Base-by-base conservation (phyloP, 2,113 vertebrate species). In the Prochilodus magdalenae region DNA sequence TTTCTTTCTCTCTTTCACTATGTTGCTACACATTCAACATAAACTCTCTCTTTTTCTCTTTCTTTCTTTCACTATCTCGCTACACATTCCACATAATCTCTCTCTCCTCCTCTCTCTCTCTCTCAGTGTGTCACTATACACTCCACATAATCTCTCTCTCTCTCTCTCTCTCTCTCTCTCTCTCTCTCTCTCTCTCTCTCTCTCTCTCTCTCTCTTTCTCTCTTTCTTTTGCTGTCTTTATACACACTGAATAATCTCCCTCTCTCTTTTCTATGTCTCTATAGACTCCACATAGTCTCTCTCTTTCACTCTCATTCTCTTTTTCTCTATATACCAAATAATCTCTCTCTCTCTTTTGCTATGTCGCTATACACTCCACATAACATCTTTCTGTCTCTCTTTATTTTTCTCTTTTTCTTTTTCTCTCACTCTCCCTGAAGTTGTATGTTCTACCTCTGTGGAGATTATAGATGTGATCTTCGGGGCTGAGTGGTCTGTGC, bases 401-500 rank as follows among this genome's bases (percentile, higher is more conserved):
- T 44, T 44, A 5, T 44, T 10, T 44, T 1, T 44, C 4, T 44
- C 40, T 44, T 44, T 15, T 16, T 51, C 15, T 16, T 2, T 51
- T 16, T 22, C 59, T 60, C 62, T 30, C 62, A 30, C 20, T 65
- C 27, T 29, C 15, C 16, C 62, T 30, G 14, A 5, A 65, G 30
- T 67, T 67, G 18, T 66, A 53, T 33, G 49, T 77, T 26, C 55
- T 69, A 14, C 27, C 49, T 73, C 60, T 44, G 5, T 73, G 47
- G 40, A 74, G 26, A 59, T 67, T 59, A 36, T 75, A 84, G 70
- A 72, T 75, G 63, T 80, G 51, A 79, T 83, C 49, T 74, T 33
- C 33, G 36, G 44, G 33, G 12, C 49, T 69, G 11, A 30, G 18
- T 63, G 33, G 24, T 59, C 49, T 30, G 49, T 62, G 55, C 30